Evolutionary conservation across 2,797 vertebrate species (phyloP).

Genomic region (Anabas testudineus): DNA sequence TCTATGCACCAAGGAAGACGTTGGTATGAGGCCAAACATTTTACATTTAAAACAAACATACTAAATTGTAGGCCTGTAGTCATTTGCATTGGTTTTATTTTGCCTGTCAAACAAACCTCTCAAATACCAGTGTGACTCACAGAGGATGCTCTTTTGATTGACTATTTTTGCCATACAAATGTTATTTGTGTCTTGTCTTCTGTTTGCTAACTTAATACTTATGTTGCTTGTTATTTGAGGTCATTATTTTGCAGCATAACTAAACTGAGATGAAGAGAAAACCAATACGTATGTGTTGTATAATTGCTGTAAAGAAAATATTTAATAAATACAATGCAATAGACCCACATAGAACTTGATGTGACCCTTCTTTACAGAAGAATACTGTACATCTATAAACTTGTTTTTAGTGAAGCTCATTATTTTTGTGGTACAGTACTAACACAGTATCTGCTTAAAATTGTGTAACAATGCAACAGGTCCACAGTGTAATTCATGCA

Average conservation of each 20-base stretch:
- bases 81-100: constrained; percentile 37
- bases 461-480: background rate
- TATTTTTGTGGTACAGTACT: background rate
- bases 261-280: constrained; percentile 48
- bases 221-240: constrained; percentile 35
- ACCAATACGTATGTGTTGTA: constrained; percentile 32
- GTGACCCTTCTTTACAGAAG: background rate
- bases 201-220: constrained; percentile 54
- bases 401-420: background rate
- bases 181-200: constrained; percentile 33
- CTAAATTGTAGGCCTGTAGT: constrained; percentile 33
- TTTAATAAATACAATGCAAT: constrained; percentile 72
- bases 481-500: no score
- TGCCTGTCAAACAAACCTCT: constrained; percentile 24
- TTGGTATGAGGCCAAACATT: constrained; percentile 36
- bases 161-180: constrained; percentile 32
- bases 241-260: constrained; percentile 36
- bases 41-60: constrained; percentile 38
- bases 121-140: constrained; percentile 43
- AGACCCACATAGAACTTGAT: background rate
- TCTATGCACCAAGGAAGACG: constrained; percentile 37
- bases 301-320: constrained; percentile 59
- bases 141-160: constrained; percentile 31
- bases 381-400: background rate
- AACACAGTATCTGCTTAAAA: background rate